Evolutionary conservation across 1,140 invertebrate genomes (phyloP).

Genomic region (Macrosteles quadrilineatus): DNA sequence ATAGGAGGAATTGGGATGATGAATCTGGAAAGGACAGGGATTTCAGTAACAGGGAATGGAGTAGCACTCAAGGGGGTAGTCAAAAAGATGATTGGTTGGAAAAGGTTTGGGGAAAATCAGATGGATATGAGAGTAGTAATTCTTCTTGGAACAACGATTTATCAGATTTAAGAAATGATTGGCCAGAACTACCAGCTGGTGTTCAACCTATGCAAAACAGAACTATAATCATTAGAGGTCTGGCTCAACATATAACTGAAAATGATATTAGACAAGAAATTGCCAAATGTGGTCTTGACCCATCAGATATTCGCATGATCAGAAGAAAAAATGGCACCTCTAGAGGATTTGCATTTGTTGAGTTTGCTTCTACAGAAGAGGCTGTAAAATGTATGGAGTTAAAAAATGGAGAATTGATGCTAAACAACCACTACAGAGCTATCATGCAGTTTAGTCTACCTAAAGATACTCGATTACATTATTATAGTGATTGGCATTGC

Average conservation of each 20-base stretch:
- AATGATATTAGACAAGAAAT: constrained; percentile 78
- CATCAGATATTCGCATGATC: constrained; percentile 84
- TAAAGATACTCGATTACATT: constrained; percentile 35
- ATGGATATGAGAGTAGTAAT: constrained; percentile 39
- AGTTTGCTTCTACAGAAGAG: constrained; percentile 88
- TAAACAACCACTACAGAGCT: constrained; percentile 69
- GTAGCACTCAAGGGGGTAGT: constrained; percentile 38
- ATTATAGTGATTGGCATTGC: constrained; percentile 47
- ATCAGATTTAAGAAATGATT: constrained; percentile 6
- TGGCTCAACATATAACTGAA: constrained; percentile 79
- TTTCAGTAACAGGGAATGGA: constrained; percentile 32
- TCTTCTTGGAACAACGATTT: constrained; percentile 34
- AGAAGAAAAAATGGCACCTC: constrained; percentile 87
- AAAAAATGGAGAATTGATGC: constrained; percentile 76
- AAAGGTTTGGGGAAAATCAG: constrained; percentile 35
- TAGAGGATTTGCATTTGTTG: constrained; percentile 93
- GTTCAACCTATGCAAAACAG: constrained; percentile 78
- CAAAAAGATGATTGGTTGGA: constrained; percentile 43
- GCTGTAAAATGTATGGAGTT: constrained; percentile 90
- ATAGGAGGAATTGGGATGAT: constrained; percentile 47
- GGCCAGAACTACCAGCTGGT: constrained; percentile 55
- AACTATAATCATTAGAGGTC: constrained; percentile 80
- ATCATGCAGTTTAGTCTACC: constrained; percentile 68
- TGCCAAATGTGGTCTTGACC: constrained; percentile 68
- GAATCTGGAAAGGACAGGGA: background rate